Evolutionary conservation across 2,113 vertebrate species (phyloP).

Genomic region (Callionymus lyra): DNA sequence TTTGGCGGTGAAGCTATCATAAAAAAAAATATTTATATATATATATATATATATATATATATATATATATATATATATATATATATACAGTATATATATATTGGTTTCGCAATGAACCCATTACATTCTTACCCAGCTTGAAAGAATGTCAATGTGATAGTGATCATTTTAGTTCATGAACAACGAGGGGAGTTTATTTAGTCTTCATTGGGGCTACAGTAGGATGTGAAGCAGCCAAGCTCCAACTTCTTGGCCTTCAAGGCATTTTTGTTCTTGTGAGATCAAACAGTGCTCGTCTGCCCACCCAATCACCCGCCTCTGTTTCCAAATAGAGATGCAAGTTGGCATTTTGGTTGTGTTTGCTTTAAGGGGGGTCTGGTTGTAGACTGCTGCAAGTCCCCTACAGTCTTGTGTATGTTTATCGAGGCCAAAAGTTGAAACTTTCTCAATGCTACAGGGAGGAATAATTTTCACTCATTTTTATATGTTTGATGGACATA

Average conservation of each 20-base stretch:
- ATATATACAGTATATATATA: too few relatives aligned
- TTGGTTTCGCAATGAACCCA: too few relatives aligned
- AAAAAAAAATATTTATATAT: too few relatives aligned
- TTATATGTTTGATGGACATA: too few relatives aligned
- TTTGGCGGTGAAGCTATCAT: too few relatives aligned
- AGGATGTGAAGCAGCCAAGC: constrained; percentile 15
- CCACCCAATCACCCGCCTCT: constrained; percentile 26
- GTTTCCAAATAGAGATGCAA: constrained; percentile 23
- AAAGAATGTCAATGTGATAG: neutral
- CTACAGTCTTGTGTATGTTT: too few relatives aligned
- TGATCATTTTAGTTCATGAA: constrained; percentile 1
- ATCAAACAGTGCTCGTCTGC: constrained; percentile 37
- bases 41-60: too few relatives aligned
- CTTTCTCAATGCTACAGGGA: neutral
- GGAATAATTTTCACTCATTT: neutral
- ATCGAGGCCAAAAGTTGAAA: neutral
- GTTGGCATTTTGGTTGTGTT: constrained; percentile 25
- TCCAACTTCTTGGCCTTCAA: constrained; percentile 8
- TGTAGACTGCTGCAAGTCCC: too few relatives aligned
- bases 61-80: too few relatives aligned
- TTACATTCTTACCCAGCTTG: too few relatives aligned
- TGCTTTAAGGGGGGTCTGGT: constrained; percentile 28
- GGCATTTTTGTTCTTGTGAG: constrained; percentile 24
- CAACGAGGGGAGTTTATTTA: too few relatives aligned
- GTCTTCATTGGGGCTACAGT: neutral